Conservation (phyloP, 2,797 vertebrate genomes). For the Martes flavigula region DNA sequence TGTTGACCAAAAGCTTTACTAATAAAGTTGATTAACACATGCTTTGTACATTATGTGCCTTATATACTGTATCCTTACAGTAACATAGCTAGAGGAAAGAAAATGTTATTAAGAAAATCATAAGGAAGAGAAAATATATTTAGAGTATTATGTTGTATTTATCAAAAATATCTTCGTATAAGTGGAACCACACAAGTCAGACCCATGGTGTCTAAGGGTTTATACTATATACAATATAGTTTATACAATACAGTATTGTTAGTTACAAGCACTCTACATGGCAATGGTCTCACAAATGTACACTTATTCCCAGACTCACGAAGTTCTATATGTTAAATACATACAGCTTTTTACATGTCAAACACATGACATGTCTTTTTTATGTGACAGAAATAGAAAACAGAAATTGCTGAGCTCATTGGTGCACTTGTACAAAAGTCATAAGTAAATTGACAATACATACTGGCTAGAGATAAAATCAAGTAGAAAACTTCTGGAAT, state of each 20-base stretch:
- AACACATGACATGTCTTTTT: background rate
- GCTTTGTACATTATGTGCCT: background rate
- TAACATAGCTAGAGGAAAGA: background rate
- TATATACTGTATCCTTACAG: background rate
- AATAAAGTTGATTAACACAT: background rate
- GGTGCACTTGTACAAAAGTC: background rate
- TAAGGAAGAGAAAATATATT: background rate
- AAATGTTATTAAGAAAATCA: background rate
- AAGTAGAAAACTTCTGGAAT: background rate
- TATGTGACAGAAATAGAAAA: background rate
- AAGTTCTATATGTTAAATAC: background rate
- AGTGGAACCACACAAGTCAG: background rate
- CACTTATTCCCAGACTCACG: background rate
- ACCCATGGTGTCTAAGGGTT: background rate
- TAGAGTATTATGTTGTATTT: background rate
- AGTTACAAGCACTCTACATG: background rate
- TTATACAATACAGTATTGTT: background rate
- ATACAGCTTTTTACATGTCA: background rate
- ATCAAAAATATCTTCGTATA: background rate
- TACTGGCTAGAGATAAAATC: background rate
- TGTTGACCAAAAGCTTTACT: background rate
- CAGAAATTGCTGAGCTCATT: background rate
- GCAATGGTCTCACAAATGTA: background rate
- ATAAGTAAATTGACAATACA: background rate
- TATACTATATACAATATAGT: background rate